phyloP scores from a whole-genome alignment of 2,888 invertebrate species.

The Mantis religiosa region DNA sequence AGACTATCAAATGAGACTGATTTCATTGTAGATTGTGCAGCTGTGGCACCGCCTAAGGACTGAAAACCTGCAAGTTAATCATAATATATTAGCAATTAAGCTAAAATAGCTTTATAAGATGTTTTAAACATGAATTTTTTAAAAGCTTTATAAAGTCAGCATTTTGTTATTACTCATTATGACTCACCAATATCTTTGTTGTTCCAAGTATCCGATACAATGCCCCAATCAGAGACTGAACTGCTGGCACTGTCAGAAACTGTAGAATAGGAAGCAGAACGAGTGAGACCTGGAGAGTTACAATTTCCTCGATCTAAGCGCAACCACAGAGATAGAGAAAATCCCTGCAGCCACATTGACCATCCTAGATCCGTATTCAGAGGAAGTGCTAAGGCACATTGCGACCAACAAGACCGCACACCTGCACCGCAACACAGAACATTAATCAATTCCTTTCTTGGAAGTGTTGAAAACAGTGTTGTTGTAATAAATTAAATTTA shows the following conservation, averaged over 20 bases:
- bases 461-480: no score
- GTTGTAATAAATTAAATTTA: no score
- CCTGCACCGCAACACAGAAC: constrained; percentile 37
- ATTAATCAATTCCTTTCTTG: not conserved
- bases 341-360: constrained; percentile 59
- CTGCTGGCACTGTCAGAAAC: constrained; percentile 36
- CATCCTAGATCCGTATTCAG: constrained; percentile 50
- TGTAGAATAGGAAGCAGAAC: constrained; percentile 10
- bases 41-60: not conserved
- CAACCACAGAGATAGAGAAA: constrained; percentile 56
- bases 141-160: not conserved
- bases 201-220: constrained; percentile 30
- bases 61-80: not conserved
- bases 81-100: not conserved
- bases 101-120: not conserved
- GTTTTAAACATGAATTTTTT: not conserved
- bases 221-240: constrained; percentile 44
- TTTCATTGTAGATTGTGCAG: not conserved
- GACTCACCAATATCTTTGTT: not conserved
- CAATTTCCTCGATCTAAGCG: constrained; percentile 43
- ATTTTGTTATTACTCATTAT: not conserved
- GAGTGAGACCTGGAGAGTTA: not conserved
- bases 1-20: constrained; percentile 20
- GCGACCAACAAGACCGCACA: constrained; percentile 43
- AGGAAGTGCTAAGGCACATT: constrained; percentile 42